Conservation (phyloP, 23 tunicate genomes). For the Styela clava region DNA sequence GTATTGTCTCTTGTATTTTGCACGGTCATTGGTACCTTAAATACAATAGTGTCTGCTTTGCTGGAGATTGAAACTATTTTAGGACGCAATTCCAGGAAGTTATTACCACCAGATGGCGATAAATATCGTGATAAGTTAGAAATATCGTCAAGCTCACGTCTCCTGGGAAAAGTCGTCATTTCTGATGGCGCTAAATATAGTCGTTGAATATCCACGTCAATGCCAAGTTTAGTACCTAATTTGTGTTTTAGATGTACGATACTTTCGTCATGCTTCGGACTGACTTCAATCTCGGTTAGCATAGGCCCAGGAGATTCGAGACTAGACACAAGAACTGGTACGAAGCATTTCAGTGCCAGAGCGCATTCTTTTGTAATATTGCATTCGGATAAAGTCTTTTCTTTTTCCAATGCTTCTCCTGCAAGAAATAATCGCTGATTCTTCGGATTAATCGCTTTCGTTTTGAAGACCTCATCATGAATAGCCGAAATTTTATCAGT, state of each 20-base stretch:
- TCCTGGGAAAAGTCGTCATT: conserved; percentile 58
- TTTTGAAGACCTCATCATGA: conserved; percentile 9
- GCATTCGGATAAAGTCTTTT: conserved; percentile 35
- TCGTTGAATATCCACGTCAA: conserved; percentile 47
- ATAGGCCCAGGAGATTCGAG: conserved; percentile 69
- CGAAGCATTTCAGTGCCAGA: conserved; percentile 36
- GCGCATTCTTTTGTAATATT: conserved; percentile 10
- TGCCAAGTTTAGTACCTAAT: conserved; percentile 67
- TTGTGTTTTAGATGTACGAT: conserved; percentile 43
- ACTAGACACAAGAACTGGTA: conserved; percentile 51
- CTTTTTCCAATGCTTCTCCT: conserved; percentile 40
- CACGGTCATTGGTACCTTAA: conserved; percentile 40
- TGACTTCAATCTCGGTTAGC: conserved; percentile 65
- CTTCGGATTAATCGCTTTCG: conserved; percentile 41
- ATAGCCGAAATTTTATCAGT: conserved; percentile 15
- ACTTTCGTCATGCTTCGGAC: conserved; percentile 64
- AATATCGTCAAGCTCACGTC: conserved; percentile 55
- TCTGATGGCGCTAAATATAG: conserved; percentile 53
- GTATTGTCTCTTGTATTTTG: neutral
- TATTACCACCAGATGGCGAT: conserved; percentile 30
- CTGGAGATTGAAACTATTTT: neutral
- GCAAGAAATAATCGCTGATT: conserved; percentile 60
- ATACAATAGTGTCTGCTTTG: neutral
- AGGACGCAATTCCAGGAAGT: conserved; percentile 52
- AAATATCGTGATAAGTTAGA: conserved; percentile 46